Base-by-base conservation (phyloP, 2,888 invertebrate genomes). In the Alloscopus bannaensis region DNA sequence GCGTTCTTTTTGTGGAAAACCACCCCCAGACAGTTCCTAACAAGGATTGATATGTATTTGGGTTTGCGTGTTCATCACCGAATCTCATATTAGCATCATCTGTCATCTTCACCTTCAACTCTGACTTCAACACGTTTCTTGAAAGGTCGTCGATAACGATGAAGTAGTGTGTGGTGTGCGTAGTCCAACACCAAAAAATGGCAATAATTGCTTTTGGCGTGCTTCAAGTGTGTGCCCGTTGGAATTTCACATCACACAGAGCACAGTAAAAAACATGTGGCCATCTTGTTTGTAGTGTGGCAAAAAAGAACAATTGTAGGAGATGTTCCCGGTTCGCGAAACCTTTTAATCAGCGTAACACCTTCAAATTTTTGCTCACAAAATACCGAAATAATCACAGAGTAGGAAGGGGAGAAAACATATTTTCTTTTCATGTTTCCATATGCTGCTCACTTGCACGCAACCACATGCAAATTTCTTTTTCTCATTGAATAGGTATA, bases 171-270 rank as follows among this genome's bases (percentile, higher is more conserved):
- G n/a, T n/a, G n/a, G n/a, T n/a, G n/a, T n/a, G n/a, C n/a, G n/a
- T n/a, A n/a, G n/a, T n/a, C 40, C 13, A 22, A 18, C 16, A 40
- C 11, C 36, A 3, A n/a, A 26, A 24, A 60, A 62, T 28, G n/a
- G 50, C 26, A 71, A 71, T 71, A 62, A 71, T n/a, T 36, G 13
- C 36, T 47, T 16, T 42, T 2, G 1, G 71, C 36, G 28, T 62
- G 36, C 60, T 72, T 64, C 64, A 72, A 72, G 72, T 72, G 28
- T 72, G 72, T 72, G n/a, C n/a, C 36, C 52, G 64, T 72, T 62
- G 64, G 64, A 64, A 64, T 72, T 64, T 52, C 26, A 4, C 16
- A 42, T 64, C 28, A 40, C 55, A 72, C n/a, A n/a, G n/a, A n/a
- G n/a, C n/a, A n/a, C 62, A 52, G 28, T 24, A 26, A 64, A 72